A percentile compares a stretch with the other conserved stretches of the same genome.
phyloP scores from a whole-genome alignment of 37 sponge, comb jelly and placozoan genomes.

The Aplysina aerophoba region DNA sequence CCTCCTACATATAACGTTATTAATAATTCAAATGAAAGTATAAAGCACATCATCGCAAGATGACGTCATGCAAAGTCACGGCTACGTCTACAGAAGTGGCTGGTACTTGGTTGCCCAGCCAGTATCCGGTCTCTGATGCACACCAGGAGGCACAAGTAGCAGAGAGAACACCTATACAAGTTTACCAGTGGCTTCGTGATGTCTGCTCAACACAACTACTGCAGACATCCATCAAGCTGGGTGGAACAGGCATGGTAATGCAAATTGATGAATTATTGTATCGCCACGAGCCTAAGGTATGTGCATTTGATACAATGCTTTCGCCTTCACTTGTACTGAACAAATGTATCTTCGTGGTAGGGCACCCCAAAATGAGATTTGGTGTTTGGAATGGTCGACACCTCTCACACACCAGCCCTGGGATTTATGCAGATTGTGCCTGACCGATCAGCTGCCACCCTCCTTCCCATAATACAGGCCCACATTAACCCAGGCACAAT shows the following conservation, averaged over 20 bases:
- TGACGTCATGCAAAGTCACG: too few species aligned
- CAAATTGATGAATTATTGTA: constrained; percentile 67
- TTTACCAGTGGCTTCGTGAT: constrained; percentile 57
- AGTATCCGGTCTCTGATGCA: too few species aligned
- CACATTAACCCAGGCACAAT: constrained; percentile 50
- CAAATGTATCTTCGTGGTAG: constrained; percentile 62
- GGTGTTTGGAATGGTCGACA: constrained; percentile 77
- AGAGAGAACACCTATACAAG: too few species aligned
- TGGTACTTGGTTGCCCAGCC: too few species aligned
- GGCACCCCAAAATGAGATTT: constrained; percentile 38
- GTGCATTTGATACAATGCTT: too few species aligned
- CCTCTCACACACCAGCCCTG: constrained; percentile 28
- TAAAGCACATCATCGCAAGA: too few species aligned
- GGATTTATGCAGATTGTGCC: constrained; percentile 76
- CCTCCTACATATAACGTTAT: too few species aligned
- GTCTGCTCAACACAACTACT: constrained; percentile 55
- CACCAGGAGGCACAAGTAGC: too few species aligned
- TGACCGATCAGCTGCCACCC: constrained; percentile 56
- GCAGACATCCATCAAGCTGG: constrained; percentile 24
- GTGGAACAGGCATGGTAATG: constrained; percentile 44
- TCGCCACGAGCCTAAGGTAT: constrained; percentile 60
- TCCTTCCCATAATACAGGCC: constrained; percentile 58
- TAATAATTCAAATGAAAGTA: too few species aligned
- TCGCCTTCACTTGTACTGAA: background rate
- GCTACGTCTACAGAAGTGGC: too few species aligned